Base-by-base conservation (phyloP, 1,140 invertebrate genomes). In the Aphis craccivora region DNA sequence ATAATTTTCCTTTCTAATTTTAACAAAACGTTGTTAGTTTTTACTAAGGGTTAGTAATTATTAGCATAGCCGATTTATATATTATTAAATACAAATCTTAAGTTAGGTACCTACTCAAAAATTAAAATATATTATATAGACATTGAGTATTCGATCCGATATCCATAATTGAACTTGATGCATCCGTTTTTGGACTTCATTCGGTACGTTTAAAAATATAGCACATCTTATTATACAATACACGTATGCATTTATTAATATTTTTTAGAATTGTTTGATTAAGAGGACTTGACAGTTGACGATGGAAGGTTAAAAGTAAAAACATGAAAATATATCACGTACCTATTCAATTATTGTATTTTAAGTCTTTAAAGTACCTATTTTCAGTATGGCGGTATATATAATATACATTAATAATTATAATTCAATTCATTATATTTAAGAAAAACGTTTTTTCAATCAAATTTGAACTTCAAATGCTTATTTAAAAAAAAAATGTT, bases 291-390 rank as follows among this genome's bases (percentile, higher is more conserved):
- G 20, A 37, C 1, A 86, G 40, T 83, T 23, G 20, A 37, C 1
- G 35, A 35, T 18, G 22, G 76, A 83, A 86, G 83, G 83, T 43
- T 86, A 86, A 86, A 43, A 86, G 83, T 86, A 40, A 86, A 84
- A 86, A 45, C 40, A 86, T 8, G 8, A 23, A 18, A 45, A 86
- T 2, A 30, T 23, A 86, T 43, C 83, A 86, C 40, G 37, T 25
- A 45, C 3, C 3, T 45, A 83, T 43, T 23, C 7, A 22, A 35
- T 20, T 83, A 35, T 20, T 83, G 35, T 20, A 83, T 5, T 11
- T 67, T n/a, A 83, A 83, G 35, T 37, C 20, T 83, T 83, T 8
- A 20, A 40, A 20, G 22, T 37, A 83, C 7, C 18, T 23, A 20
- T 40, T 40, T 0, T 40, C 37, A n/a, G n/a, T n/a, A n/a, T n/a